Evolutionary conservation across 2,797 vertebrate species (phyloP), one percentile per base, ranked within the genome.

Genomic region (Morus bassanus): DNA sequence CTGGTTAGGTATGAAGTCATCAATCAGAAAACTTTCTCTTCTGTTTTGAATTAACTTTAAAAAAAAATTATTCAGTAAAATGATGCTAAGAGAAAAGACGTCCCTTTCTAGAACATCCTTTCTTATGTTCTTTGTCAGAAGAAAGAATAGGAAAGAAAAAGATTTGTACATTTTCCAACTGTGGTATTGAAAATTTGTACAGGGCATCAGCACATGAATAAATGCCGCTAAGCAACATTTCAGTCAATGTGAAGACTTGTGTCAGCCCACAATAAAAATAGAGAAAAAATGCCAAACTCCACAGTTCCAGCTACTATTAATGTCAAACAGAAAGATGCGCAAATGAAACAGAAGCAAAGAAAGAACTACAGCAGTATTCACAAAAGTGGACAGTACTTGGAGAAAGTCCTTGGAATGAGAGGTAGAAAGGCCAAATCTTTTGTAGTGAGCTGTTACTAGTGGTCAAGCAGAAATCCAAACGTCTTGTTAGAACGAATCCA

Each of bases 191-290:
- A 92, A 64, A 80, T 82, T 91, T 67, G 35, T 54, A 45, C 22
- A 60, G 60, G 19, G 8, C 75, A 92, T 85, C 75, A 95, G 43
- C 28, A 76, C 59, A 92, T 77, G 75, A 95, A 91, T 93, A 85
- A 85, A 72, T 68, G 70, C 18, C 3, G 1, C 67, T 41, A 13
- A 95, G 78, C 25, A 87, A 30, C 70, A 31, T 79, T 94, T 94
- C 91, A 96, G 63, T 91, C 80, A 95, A 45, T 60, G 39, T n/a
- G 84, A 94, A 82, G 60, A 59, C 28, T 39, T 14, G 24, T 69
- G 77, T 79, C 91, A 91, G 48, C 35, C 11, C 50, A 63, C 27
- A 88, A 85, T 51, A 81, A 83, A 79, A 82, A 69, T 56, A 68
- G 67, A 4, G 37, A 86, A 67, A 86, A 72, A 86, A 86, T 28